Base-by-base conservation (phyloP, 1,140 invertebrate species). In the Chironomus striatipennis region DNA sequence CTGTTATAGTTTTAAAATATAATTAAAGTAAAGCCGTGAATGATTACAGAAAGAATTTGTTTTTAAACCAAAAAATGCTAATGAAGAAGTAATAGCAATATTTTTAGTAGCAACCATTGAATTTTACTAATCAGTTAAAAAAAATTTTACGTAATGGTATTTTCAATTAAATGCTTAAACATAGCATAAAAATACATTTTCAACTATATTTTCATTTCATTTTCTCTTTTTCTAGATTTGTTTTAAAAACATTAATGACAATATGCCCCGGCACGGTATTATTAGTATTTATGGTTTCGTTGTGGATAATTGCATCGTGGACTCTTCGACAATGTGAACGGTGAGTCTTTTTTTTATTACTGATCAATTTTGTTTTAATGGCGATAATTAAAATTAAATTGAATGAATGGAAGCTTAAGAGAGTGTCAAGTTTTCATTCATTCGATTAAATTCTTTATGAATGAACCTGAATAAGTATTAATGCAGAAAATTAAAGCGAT, bases 291-390 rank as follows among this genome's bases (percentile, higher is more conserved):
- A 98, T 98, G 93, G 93, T 99, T 74, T 98, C 97, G 0, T 86
- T 99, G 73, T 99, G 98, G 97, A 97, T 99, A 83, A 98, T 99
- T 78, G 97, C 97, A 72, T 98, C 94, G 79, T 99, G 98, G 98
- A 97, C 97, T 74, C 86, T 99, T 76, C 88, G 98, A 78, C 95
- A 98, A 78, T 99, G 98, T 83, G 98, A 99, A 88, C 94, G 97
- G 97, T 99, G 88, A 87, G 88, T 75, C 10, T 5, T 73, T 42
- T n/a, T 5, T 34, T 34, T 2, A n/a, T 74, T 73, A 42, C 17
- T 5, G 24, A 76, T 12, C 5, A 15, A n/a, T 57, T 57, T 57
- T 57, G 15, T 57, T 57, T 12, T 57, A n/a, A 12, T 57, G 47
- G 5, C 43, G 5, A 34, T 34, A 34, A 34, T 34, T 34, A 34